Base-by-base conservation (phyloP, 1,140 invertebrate species). In the Pygmarrhopalites habei region DNA sequence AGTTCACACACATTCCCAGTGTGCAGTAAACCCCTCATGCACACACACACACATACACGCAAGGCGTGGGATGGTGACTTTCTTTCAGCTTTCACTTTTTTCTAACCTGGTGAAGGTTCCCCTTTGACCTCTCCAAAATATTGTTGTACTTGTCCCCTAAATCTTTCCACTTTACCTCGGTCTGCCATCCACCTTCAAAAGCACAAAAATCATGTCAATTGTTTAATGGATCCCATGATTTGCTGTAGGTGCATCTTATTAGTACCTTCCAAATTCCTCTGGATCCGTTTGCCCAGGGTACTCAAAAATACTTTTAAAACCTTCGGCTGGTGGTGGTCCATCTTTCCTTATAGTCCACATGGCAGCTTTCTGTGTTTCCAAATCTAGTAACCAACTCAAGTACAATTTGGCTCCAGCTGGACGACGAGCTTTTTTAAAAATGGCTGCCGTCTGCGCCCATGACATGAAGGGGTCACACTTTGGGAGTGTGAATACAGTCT, bases 401-500 rank as follows among this genome's bases (percentile, higher is more conserved):
- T 66, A 66, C 10, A 66, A 32, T 39, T 66, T 62, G 1, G 60
- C 65, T n/a, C 44, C 44, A 4, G 23, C 49, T 15, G 46, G 56
- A 15, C 35, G 43, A 2, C 41, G 26, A 1, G 65, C 46, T 23
- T 46, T 26, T 26, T 66, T 66, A 12, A 66, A 58, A 30, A 66
- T 66, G 21, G 65, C 65, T 19, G 60, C 65, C 1, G 1, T 4
- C 35, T 66, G 65, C 15, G 60, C 3, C 65, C 65, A 66, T 10
- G 41, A 28, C 1, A 62, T 47, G 35, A 62, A 66, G 1, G 65
- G 59, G 41, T 58, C 60, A 7, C 39, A 39, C 19, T 62, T 58
- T 5, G 65, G 60, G n/a, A 62, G 23, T 29, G 41, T 25, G 28
- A 49, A 56, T 15, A 23, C 19, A 15, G 19, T 28, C 4, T 28